Evolutionary conservation across 2,888 invertebrate genomes (phyloP).

Genomic region (Agriopis leucophaearia): DNA sequence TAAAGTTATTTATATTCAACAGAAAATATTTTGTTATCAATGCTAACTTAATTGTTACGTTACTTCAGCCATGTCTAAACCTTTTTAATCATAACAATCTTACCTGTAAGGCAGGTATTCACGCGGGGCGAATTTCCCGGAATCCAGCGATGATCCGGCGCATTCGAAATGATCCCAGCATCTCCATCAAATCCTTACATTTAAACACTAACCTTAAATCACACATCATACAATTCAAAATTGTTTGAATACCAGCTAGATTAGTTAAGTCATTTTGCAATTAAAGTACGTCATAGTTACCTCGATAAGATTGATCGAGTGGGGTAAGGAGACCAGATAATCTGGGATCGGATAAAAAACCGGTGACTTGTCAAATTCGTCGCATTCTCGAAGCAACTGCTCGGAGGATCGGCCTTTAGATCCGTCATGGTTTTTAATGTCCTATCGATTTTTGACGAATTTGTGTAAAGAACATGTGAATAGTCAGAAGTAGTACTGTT

Average conservation of each 20-base stretch:
- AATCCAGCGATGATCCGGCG: conserved; percentile 85
- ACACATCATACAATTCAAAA: conserved; percentile 43
- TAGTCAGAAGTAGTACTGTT: background rate
- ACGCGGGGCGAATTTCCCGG: conserved; percentile 85
- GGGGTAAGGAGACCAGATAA: conserved; percentile 83
- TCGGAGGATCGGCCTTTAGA: conserved; percentile 64
- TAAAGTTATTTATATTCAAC: too few species aligned
- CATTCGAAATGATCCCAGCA: conserved; percentile 69
- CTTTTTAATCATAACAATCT: conserved; percentile 48
- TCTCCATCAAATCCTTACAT: conserved; percentile 57
- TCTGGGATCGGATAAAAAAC: conserved; percentile 79
- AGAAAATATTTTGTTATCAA: background rate
- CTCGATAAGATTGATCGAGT: conserved; percentile 86
- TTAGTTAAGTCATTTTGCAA: conserved; percentile 52
- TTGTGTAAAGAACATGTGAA: background rate
- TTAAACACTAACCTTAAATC: conserved; percentile 36
- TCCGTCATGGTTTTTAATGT: conserved; percentile 65
- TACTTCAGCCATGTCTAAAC: conserved; percentile 56
- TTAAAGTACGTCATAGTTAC: conserved; percentile 64
- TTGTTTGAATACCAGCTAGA: conserved; percentile 7
- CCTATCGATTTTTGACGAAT: conserved; percentile 33
- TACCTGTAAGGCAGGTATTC: conserved; percentile 85
- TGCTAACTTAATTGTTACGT: background rate
- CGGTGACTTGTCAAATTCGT: conserved; percentile 85
- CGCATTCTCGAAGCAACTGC: conserved; percentile 72